Conservation (phyloP, 1,140 invertebrate species). For the Brachionus manjavacas region DNA sequence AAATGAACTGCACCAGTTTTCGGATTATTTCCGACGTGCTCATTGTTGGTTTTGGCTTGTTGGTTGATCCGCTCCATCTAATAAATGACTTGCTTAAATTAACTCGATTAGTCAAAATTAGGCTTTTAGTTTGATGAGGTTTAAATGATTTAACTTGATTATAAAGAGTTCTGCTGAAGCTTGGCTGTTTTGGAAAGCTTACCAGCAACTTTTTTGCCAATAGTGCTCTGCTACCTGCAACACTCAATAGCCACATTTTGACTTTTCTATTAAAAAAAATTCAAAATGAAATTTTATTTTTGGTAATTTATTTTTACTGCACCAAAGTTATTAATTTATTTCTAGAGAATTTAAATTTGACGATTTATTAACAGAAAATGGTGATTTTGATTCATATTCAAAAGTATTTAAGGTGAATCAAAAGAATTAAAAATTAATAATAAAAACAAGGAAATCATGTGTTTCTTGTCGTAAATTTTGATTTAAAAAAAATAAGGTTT, state of each 20-base stretch:
- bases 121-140: background rate
- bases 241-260: background rate
- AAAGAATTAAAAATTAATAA: no score
- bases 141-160: background rate
- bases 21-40: slow-evolving; percentile 50
- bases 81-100: background rate
- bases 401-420: no score
- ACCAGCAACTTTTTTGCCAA: background rate
- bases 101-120: background rate
- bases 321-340: no score
- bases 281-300: background rate
- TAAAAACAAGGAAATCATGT: no score
- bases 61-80: background rate
- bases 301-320: background rate
- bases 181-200: background rate
- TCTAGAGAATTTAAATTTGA: no score
- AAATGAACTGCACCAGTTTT: slow-evolving; percentile 77
- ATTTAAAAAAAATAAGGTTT: no score
- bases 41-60: background rate
- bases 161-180: background rate
- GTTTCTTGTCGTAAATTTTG: no score
- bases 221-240: background rate
- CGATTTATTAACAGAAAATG: no score
- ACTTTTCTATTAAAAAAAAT: background rate
- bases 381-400: no score